Percentiles rank a stretch among this genome's conserved stretches.
These are phyloP conservation scores for Neosalanx taihuensis DNA, from an alignment of 2,797 vertebrate genomes.

Conservation along the genomic window DNA sequence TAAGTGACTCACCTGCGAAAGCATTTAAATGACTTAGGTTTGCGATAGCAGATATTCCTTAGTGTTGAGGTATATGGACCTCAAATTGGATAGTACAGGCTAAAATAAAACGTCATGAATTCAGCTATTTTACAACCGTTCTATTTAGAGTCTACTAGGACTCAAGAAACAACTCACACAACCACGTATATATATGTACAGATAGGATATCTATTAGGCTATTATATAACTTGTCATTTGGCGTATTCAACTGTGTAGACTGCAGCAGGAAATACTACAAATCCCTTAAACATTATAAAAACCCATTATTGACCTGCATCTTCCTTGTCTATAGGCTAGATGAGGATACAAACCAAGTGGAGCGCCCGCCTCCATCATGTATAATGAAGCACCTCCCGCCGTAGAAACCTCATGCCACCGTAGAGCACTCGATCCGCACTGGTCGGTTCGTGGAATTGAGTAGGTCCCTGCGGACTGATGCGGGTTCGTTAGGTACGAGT, in stretches of 20 bases:
- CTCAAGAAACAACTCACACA: too few relatives aligned
- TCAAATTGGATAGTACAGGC: too few relatives aligned
- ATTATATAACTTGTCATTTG: too few relatives aligned
- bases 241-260: too few relatives aligned
- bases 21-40: not conserved
- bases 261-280: not conserved
- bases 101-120: too few relatives aligned
- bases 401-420: constrained; percentile 19
- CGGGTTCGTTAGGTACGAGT: constrained; percentile 3
- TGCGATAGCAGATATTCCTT: too few relatives aligned
- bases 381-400: constrained; percentile 32
- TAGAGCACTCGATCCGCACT: constrained; percentile 13
- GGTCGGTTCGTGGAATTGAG: constrained; percentile 11
- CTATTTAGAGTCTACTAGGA: too few relatives aligned
- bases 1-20: not conserved
- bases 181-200: too few relatives aligned
- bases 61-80: not conserved
- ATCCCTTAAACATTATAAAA: not conserved
- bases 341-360: constrained; percentile 7
- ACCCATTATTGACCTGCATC: constrained; percentile 10
- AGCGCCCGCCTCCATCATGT: constrained; percentile 25
- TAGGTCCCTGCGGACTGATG: constrained; percentile 10
- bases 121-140: too few relatives aligned
- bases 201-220: too few relatives aligned
- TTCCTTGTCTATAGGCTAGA: not conserved